phyloP scores from a whole-genome alignment of 2,888 invertebrate genomes.

The Icerya purchasi region DNA sequence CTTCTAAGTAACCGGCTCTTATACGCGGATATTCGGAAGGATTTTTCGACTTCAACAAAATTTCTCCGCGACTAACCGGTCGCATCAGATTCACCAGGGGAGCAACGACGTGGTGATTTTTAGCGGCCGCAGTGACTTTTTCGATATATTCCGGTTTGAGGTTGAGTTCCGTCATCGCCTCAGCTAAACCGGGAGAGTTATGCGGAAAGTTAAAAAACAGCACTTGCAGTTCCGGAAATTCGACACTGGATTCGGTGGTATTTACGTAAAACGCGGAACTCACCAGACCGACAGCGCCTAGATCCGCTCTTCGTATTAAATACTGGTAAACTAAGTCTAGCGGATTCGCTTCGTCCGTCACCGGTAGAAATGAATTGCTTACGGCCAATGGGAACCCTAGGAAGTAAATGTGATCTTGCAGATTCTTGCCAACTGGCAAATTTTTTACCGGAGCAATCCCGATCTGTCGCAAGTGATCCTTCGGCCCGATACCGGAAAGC shows the following conservation, averaged over 20 bases:
- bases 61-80: constrained; percentile 52
- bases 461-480: not conserved
- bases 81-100: constrained; percentile 53
- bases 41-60: constrained; percentile 51
- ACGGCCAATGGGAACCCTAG: not conserved
- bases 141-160: not conserved
- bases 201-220: constrained; percentile 2
- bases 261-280: constrained; percentile 22
- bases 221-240: constrained; percentile 22
- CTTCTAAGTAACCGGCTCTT: constrained; percentile 77
- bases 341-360: not conserved
- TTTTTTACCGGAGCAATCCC: not conserved
- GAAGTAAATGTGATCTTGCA: not conserved
- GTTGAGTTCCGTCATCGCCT: not conserved
- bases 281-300: not conserved
- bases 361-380: not conserved
- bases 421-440: not conserved
- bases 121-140: not conserved
- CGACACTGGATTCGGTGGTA: not conserved
- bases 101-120: not conserved
- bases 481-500: not conserved
- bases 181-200: not conserved
- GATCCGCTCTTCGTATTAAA: not conserved
- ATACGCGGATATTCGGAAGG: constrained; percentile 73
- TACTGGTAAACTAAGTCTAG: not conserved